Conservation (phyloP, 2,888 invertebrate species). For the Microplitis manilae region DNA sequence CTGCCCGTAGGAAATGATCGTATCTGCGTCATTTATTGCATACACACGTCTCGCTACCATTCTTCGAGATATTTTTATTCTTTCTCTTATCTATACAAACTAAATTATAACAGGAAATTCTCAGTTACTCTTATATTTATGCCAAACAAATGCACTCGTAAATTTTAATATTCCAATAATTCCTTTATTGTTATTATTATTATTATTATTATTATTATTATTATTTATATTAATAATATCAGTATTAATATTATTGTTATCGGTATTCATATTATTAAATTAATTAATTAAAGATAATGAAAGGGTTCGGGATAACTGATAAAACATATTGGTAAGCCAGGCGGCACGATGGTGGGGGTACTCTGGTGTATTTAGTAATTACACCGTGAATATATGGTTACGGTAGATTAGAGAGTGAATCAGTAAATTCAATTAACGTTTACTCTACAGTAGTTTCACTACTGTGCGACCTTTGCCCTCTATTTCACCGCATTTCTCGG, state of each 20-base stretch:
- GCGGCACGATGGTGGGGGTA: conserved; percentile 49
- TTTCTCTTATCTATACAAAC: conserved; percentile 15
- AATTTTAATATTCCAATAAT: neutral
- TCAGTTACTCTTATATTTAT: conserved; percentile 1
- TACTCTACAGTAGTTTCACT: conserved; percentile 53
- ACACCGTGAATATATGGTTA: conserved; percentile 64
- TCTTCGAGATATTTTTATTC: conserved; percentile 21
- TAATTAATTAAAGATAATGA: neutral
- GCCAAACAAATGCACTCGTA: neutral
- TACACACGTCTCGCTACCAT: conserved; percentile 15
- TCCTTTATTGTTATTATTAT: neutral
- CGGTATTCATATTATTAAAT: neutral
- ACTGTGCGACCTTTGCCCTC: conserved; percentile 44
- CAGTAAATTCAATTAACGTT: conserved; percentile 70
- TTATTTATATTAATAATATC: neutral
- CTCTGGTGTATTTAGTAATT: conserved; percentile 65
- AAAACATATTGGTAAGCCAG: conserved; percentile 32
- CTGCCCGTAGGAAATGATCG: conserved; percentile 34
- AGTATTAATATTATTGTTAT: neutral
- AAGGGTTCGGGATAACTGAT: neutral
- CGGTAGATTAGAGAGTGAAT: conserved; percentile 67
- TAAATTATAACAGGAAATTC: conserved; percentile 23
- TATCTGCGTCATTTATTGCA: conserved; percentile 32
- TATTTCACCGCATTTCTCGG: conserved; percentile 65
- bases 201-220: neutral